These are phyloP conservation scores for Tetramorium parvispinum DNA, from an alignment of 1,140 invertebrate genomes.

Conservation along the genomic window DNA sequence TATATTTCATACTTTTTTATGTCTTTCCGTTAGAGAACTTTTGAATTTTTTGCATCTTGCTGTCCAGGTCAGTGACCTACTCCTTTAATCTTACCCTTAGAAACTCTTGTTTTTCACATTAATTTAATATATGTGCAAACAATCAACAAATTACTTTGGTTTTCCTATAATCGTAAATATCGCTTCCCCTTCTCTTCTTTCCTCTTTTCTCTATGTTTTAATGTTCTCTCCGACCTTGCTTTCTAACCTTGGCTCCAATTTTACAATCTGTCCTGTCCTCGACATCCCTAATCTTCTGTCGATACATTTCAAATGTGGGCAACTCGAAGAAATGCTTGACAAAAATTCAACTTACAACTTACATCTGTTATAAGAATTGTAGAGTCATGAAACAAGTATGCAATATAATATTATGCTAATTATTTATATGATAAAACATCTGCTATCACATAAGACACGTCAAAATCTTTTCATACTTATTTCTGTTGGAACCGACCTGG, in stretches of 20 bases:
- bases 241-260: conserved; percentile 18
- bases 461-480: not conserved
- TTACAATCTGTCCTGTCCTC: not conserved
- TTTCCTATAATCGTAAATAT: not conserved
- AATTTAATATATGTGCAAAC: not conserved
- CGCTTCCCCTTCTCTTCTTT: not conserved
- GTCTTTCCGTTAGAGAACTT: not conserved
- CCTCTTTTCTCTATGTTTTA: not conserved
- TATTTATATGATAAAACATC: not conserved
- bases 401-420: not conserved
- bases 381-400: not conserved
- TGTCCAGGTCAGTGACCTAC: not conserved
- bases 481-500: not conserved
- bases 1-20: not conserved
- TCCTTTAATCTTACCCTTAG: not conserved
- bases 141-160: not conserved
- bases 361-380: not conserved
- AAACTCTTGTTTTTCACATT: not conserved
- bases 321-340: not conserved
- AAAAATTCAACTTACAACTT: not conserved
- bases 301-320: not conserved
- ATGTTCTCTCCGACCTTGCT: conserved; percentile 14
- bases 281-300: not conserved
- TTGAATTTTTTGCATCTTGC: not conserved
- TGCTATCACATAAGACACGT: not conserved